A percentile compares a stretch with the other conserved stretches of the same genome.
Evolutionary conservation across 2,113 vertebrate species (phyloP).

Genomic region (Octodon degus): DNA sequence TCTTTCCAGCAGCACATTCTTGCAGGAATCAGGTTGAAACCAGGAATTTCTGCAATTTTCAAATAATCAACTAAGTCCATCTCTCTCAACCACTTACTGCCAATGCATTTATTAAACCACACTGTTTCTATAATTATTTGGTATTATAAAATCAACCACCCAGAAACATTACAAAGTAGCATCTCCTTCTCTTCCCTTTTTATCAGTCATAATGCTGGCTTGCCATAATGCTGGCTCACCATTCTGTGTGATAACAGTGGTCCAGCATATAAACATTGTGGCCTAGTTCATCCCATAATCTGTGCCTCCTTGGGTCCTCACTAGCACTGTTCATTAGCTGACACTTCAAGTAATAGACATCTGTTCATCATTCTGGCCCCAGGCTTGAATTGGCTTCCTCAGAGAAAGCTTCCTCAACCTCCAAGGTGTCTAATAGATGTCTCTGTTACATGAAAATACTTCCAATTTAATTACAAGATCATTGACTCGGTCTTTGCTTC

Average conservation of each 20-base stretch:
- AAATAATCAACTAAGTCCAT: neutral
- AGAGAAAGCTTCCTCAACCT: neutral
- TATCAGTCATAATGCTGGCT: neutral
- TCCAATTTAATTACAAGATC: neutral
- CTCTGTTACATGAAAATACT: neutral
- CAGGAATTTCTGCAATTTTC: neutral
- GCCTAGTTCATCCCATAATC: neutral
- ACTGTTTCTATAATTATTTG: constrained; percentile 53
- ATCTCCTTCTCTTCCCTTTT: neutral
- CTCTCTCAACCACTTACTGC: neutral
- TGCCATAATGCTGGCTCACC: too few species aligned
- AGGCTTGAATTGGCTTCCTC: neutral
- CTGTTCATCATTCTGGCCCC: neutral
- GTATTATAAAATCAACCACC: constrained; percentile 36
- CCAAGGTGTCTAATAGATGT: neutral
- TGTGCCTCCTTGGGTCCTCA: neutral
- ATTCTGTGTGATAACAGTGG: neutral
- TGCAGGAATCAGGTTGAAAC: neutral
- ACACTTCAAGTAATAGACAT: neutral
- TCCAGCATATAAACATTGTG: neutral
- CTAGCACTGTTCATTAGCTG: neutral
- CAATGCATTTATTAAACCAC: neutral
- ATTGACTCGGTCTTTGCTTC: neutral
- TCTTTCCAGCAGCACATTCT: neutral
- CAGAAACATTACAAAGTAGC: neutral